Evolutionary conservation across 2,888 invertebrate species (phyloP), one percentile per base, ranked within the genome.

Genomic region (Lithophane leautieri): DNA sequence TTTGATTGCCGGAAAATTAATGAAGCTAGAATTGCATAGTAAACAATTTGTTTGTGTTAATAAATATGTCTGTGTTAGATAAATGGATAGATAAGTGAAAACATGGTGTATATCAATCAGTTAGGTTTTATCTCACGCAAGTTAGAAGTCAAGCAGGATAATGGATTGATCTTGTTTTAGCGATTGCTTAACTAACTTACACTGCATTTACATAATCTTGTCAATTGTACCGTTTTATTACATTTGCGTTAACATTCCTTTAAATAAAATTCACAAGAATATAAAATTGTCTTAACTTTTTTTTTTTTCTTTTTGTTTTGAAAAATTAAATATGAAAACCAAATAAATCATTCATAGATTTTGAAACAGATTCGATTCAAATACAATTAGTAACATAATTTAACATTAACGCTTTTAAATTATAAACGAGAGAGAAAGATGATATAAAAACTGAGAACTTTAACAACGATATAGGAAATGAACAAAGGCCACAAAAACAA

Each of bases 1-100:
- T 83, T 85, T 84, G 85, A 85, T 80, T 85, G 85, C 77, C 71
- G 40, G 73, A 73, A 85, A 85, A 84, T 84, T 74, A 85, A 83
- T 85, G 73, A 84, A 80, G 60, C 71, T 58, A 76, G 50, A 68
- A 77, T 73, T 70, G 65, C 73, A 77, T 71, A 82, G 70, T 74
- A 70, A 78, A 79, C 68, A 67, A 78, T 84, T 81, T 79, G 82
- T 82, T 84, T 72, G 56, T 80, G 83, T 78, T 76, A 79, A 79
- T 84, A 84, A 84, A 84, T 79, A 82, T 81, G 78, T 83, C 73
- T 73, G 62, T 81, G 78, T 81, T 75, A 81, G 84, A 81, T 84
- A 83, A 83, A 83, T 84, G 28, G 70, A 50, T 61, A 73, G 82
- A 84, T 83, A 84, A 83, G 71, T 65, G 58, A 84, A 84, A 83